Conservation (phyloP, 2,113 vertebrate genomes). For the Neoarius graeffei region DNA sequence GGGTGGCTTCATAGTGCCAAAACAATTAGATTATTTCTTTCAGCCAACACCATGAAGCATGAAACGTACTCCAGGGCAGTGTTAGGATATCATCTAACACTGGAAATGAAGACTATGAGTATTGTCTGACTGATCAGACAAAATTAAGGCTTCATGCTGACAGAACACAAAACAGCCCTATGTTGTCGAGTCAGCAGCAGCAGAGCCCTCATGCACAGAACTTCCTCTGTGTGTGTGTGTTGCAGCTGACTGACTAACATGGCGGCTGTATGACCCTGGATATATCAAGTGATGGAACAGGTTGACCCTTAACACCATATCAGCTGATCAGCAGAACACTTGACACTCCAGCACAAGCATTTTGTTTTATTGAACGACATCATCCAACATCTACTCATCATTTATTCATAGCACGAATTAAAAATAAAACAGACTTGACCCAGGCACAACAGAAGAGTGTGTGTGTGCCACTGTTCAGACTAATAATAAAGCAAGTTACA, state of each 20-base stretch:
- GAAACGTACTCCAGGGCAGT: not conserved
- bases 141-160: constrained; percentile 24
- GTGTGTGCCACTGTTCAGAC: not conserved
- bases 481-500: not conserved
- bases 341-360: not conserved
- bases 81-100: not conserved
- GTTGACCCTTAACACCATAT: constrained; percentile 23
- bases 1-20: not conserved
- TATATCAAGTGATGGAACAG: constrained; percentile 33
- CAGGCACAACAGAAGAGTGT: not conserved
- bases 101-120: constrained; percentile 13
- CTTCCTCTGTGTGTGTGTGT: constrained; percentile 33
- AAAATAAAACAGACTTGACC: not conserved
- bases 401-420: not conserved
- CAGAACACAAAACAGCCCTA: constrained; percentile 40
- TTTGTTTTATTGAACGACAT: not conserved
- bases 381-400: not conserved
- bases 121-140: constrained; percentile 9
- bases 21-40: constrained; percentile 11
- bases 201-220: constrained; percentile 26
- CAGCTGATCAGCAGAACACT: constrained; percentile 11
- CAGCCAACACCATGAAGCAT: not conserved
- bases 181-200: constrained; percentile 31
- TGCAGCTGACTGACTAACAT: constrained; percentile 37
- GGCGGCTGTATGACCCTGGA: constrained; percentile 17